phyloP scores from a whole-genome alignment of 2,888 invertebrate species.

The Ommatoiulus sabulosus region DNA sequence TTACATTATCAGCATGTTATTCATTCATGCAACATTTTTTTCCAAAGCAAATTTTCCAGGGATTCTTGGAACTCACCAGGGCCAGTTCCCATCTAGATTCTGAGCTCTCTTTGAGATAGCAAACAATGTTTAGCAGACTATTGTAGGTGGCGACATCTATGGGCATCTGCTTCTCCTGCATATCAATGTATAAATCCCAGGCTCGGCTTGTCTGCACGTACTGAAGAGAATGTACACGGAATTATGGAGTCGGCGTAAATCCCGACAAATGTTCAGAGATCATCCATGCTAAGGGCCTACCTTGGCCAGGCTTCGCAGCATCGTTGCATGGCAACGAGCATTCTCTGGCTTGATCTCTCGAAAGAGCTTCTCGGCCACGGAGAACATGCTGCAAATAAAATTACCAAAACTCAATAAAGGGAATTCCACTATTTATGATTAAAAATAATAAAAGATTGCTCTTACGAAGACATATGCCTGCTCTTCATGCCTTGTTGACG shows the following conservation, averaged over 20 bases:
- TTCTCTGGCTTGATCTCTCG: slow-evolving; percentile 77
- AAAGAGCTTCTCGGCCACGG: slow-evolving; percentile 82
- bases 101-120: slow-evolving; percentile 76
- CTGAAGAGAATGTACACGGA: slow-evolving; percentile 2
- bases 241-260: background rate
- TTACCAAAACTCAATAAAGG: background rate
- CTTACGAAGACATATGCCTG: background rate
- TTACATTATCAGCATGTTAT: too few relatives aligned
- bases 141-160: slow-evolving; percentile 79
- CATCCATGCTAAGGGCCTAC: slow-evolving; percentile 63
- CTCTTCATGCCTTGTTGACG: background rate
- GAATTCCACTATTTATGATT: too few relatives aligned
- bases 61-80: slow-evolving; percentile 62
- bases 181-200: slow-evolving; percentile 65
- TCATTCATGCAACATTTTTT: too few relatives aligned
- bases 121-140: slow-evolving; percentile 74
- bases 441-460: background rate
- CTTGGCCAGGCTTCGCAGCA: slow-evolving; percentile 87
- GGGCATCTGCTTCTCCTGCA: slow-evolving; percentile 73
- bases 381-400: background rate
- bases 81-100: slow-evolving; percentile 76
- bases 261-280: background rate
- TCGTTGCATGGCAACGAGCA: slow-evolving; percentile 78
- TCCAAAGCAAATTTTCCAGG: too few relatives aligned
- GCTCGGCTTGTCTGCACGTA: slow-evolving; percentile 63